Base-by-base conservation (phyloP, 1,140 invertebrate genomes). In the Drosophila pachea region DNA sequence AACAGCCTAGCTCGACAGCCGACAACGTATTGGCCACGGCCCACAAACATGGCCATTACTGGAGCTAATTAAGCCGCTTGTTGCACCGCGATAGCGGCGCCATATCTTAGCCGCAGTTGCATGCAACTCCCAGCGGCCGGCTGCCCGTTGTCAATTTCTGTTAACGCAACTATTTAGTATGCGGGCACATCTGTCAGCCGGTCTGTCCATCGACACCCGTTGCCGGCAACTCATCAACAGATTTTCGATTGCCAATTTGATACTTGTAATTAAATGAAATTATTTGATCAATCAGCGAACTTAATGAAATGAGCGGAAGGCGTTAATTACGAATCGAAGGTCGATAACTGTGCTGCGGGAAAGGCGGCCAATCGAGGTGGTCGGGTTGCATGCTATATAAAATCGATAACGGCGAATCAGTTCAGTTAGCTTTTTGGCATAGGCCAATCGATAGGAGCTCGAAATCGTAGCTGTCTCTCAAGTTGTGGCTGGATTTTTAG, bases 51-150 rank as follows among this genome's bases (percentile, higher is more conserved):
- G 49, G 53, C 67, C 33, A 72, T 55, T 72, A 61, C 31, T 45
- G 58, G 50, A 47, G 55, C 73, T 78, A 78, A 78, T 78, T 79
- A 78, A 81, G 76, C 78, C 58, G 73, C 76, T 68, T 78, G 76
- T 79, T 76, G 53, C 75, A 59, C 22, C 9, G 12, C 12, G n/a
- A 4, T 29, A 14, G 45, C 36, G 33, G 47, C 35, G 12, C 12
- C 22, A 16, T 9, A 7, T 7, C 36, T 29, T 49, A 5, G 22
- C 35, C 14, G n/a, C n/a, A 2, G 32, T 14, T 43, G 38, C 14
- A 16, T 4, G 54, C 11, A 40, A 53, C 45, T 78, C 75, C 65
- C 75, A 74, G 42, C 54, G 76, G 76, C 40, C 63, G 42, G 42
- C 58, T 32, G 50, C 61, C 36, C 16, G 60, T 52, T 68, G 76